Base-by-base conservation (phyloP, 2,113 vertebrate genomes). In the Penelope pileata region DNA sequence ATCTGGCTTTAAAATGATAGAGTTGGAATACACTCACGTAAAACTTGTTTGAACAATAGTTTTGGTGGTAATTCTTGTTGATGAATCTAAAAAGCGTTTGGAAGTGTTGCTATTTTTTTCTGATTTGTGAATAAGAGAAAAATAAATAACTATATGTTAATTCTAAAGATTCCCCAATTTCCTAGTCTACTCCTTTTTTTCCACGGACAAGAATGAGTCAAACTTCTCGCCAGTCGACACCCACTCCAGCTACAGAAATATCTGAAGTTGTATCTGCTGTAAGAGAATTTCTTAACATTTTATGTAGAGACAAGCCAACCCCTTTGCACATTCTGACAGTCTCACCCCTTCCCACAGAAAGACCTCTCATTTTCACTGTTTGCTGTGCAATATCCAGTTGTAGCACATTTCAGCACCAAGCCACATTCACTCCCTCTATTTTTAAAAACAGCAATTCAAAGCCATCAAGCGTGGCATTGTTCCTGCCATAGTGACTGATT, bases 151-250 rank as follows among this genome's bases (percentile, higher is more conserved):
- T 53, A 92, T 74, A 62, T 34, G 24, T 69, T 86, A 84, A 89
- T 76, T 94, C 48, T 90, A 36, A 94, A 89, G 42, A 67, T 30
- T 21, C 30, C 23, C n/a, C 86, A 53, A 83, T 86, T 91, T 81
- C 75, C 56, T 88, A 91, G 70, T 75, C 75, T 87, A 89, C 77
- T 89, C 74, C 24, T 68, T 42, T 15, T 67, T 47, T 84, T 40
- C 74, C 59, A 73, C 91, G 84, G 92, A 91, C 50, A 80, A 95
- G 56, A 54, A 96, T 94, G 94, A 96, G 85, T 97, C 95, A 91
- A 96, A 85, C 64, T 91, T 91, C 85, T 93, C 96, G 87, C 91
- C 85, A 95, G 85, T 96, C 95, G 96, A 94, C 93, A 68, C 96
- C 96, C 43, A 97, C 91, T 83, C 22, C 67, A 95, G 93, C 96